Conservation (phyloP, 2,888 invertebrate genomes). For the Ypsolopha scabrella region DNA sequence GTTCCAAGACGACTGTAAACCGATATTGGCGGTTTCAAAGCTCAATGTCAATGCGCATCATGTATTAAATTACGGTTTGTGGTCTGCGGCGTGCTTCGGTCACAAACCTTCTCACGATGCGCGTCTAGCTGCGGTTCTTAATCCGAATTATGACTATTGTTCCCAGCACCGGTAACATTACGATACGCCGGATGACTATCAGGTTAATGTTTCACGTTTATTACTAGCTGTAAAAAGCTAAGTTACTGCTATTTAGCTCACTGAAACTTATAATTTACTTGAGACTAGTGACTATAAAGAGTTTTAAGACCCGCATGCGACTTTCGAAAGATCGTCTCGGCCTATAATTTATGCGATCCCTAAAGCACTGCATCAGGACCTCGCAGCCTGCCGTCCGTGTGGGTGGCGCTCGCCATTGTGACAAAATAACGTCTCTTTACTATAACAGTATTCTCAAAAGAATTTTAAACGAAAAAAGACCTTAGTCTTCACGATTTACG, state of each 20-base stretch:
- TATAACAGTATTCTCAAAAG: conserved; percentile 40
- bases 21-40: conserved; percentile 62
- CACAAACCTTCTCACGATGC: conserved; percentile 55
- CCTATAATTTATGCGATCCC: conserved; percentile 64
- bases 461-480: conserved; percentile 31
- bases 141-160: conserved; percentile 30
- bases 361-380: conserved; percentile 66
- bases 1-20: conserved; percentile 30
- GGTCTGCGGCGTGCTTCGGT: conserved; percentile 41
- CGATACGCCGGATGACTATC: background rate
- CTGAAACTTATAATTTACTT: too few species aligned
- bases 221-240: background rate
- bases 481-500: conserved; percentile 31
- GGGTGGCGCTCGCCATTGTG: conserved; percentile 67
- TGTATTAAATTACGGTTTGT: conserved; percentile 66
- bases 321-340: conserved; percentile 39
- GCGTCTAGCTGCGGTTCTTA: conserved; percentile 32
- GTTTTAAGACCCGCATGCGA: conserved; percentile 35
- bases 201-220: background rate
- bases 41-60: conserved; percentile 66
- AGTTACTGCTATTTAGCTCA: background rate
- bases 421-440: conserved; percentile 67
- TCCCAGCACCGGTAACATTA: conserved; percentile 15
- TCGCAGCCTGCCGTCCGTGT: conserved; percentile 50
- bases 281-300: background rate